Conservation (phyloP, 2,113 vertebrate genomes). For the Fukomys damarensis region DNA sequence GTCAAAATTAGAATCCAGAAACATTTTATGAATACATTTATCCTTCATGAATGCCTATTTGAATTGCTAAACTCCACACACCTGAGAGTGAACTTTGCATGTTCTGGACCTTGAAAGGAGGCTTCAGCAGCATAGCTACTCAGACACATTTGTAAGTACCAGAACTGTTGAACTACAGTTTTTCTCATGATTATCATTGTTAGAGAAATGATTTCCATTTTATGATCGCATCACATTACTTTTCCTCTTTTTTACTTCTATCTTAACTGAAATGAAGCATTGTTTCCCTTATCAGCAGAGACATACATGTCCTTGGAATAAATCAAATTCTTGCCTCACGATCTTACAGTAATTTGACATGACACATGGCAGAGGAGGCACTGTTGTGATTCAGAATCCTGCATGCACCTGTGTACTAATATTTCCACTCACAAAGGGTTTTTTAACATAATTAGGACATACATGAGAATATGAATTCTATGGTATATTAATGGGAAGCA, state of each 20-base stretch:
- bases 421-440: neutral
- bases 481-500: neutral
- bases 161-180: constrained; percentile 2
- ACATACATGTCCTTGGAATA: constrained; percentile 45
- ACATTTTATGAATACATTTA: neutral
- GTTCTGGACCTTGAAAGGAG: neutral
- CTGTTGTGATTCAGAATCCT: neutral
- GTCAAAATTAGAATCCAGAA: constrained; percentile 12
- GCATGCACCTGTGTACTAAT: neutral
- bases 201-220: constrained; percentile 47
- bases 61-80: neutral
- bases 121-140: neutral
- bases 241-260: neutral
- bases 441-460: neutral
- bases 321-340: neutral
- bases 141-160: neutral
- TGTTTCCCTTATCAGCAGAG: neutral
- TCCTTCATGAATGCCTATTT: neutral
- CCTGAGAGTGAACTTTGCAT: neutral
- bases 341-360: neutral
- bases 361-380: neutral
- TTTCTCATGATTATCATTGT: neutral
- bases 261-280: constrained; percentile 33
- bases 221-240: neutral
- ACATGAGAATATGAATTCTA: neutral